Conservation (phyloP, 1,140 invertebrate genomes). For the Homalodisca vitripennis region DNA sequence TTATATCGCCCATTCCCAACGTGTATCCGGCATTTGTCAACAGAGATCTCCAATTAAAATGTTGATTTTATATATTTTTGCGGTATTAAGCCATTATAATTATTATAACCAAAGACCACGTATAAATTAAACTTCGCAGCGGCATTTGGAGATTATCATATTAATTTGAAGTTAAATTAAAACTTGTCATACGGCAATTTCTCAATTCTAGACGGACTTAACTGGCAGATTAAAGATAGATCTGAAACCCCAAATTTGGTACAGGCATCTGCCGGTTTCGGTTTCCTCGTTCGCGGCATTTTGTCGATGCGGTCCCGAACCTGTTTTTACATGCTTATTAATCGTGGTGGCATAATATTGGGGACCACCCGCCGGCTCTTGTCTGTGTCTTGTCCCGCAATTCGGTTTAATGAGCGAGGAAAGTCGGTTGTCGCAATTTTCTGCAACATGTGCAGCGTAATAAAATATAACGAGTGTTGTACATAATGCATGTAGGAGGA, state of each 20-base stretch:
- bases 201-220: constrained; percentile 5
- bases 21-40: neutral
- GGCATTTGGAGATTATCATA: constrained; percentile 1
- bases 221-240: neutral
- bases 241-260: neutral
- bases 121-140: neutral
- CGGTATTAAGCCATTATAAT: neutral
- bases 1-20: neutral
- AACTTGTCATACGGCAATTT: constrained; percentile 8
- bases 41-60: constrained; percentile 1
- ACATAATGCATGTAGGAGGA: too few relatives aligned
- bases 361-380: neutral
- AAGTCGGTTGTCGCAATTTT: too few relatives aligned
- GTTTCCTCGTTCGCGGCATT: neutral
- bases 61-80: constrained; percentile 5
- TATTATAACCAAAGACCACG: neutral
- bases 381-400: neutral
- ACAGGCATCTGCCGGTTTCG: neutral
- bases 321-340: constrained; percentile 11
- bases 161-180: constrained; percentile 11
- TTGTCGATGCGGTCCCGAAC: neutral
- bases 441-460: too few relatives aligned
- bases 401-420: neutral
- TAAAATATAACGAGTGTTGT: too few relatives aligned
- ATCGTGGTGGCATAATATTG: constrained; percentile 3